Conservation (phyloP, 2,888 invertebrate species). For the Ochropacha duplaris region DNA sequence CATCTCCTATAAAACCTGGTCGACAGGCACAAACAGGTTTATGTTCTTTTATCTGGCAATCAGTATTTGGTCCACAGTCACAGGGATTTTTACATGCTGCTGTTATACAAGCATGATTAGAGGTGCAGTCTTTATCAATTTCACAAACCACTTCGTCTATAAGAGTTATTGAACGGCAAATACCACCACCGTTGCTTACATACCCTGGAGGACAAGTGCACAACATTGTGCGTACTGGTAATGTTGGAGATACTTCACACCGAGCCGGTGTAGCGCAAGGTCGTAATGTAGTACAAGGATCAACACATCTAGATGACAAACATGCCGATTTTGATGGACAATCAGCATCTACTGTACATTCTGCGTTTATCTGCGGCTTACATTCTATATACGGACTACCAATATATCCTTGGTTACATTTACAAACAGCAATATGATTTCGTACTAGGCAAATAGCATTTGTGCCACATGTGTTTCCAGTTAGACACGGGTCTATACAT, state of each 20-base stretch:
- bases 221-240: conserved; percentile 94
- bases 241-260: conserved; percentile 91
- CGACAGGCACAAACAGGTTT: conserved; percentile 94
- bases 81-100: conserved; percentile 93
- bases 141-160: conserved; percentile 86
- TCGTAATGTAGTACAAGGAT: conserved; percentile 90
- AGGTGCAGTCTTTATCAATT: conserved; percentile 89
- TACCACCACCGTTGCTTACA: conserved; percentile 92
- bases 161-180: conserved; percentile 89
- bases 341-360: conserved; percentile 91
- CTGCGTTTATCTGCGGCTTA: conserved; percentile 86
- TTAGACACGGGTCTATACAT: conserved; percentile 92
- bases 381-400: conserved; percentile 94
- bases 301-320: conserved; percentile 90
- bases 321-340: conserved; percentile 92
- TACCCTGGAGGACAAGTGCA: conserved; percentile 95
- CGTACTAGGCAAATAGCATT: conserved; percentile 91
- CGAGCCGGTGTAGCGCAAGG: conserved; percentile 92
- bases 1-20: conserved; percentile 92
- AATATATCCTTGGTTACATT: conserved; percentile 88
- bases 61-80: conserved; percentile 92
- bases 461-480: conserved; percentile 89
- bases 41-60: conserved; percentile 92
- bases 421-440: conserved; percentile 93
- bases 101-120: conserved; percentile 90